Evolutionary conservation across 2,888 invertebrate species (phyloP).

Genomic region (Oscheius sp.): DNA sequence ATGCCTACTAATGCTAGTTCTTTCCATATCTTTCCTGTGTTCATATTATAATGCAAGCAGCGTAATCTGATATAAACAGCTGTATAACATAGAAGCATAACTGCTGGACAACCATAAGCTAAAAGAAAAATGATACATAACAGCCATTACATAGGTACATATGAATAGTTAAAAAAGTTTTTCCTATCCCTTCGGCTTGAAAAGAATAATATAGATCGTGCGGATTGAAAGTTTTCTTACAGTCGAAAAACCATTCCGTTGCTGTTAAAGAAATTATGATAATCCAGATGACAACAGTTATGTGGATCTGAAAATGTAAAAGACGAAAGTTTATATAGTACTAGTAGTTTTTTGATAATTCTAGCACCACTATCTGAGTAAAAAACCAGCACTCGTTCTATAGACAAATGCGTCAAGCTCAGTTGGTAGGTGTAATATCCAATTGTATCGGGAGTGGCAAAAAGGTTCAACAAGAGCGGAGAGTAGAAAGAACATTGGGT

Average conservation of each 20-base stretch:
- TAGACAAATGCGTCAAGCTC: constrained; percentile 5
- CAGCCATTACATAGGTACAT: not conserved
- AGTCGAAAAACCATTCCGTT: constrained; percentile 77
- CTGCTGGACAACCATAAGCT: constrained; percentile 2
- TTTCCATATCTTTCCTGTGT: not conserved
- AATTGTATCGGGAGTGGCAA: constrained; percentile 12
- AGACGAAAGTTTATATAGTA: no score
- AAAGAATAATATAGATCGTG: constrained; percentile 80
- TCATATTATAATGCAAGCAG: not conserved
- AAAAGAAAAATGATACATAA: no score
- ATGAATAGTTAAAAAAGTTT: not conserved
- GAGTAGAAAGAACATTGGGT: constrained; percentile 4
- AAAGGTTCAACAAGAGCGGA: constrained; percentile 3
- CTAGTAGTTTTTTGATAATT: not conserved
- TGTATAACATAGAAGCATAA: not conserved
- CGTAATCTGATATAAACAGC: not conserved
- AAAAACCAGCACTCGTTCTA: constrained; percentile 10
- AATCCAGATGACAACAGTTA: not conserved
- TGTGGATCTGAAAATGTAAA: constrained; percentile 1
- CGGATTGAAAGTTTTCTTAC: constrained; percentile 94
- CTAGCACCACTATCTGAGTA: not conserved
- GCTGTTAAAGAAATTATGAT: constrained; percentile 57
- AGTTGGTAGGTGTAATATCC: constrained; percentile 21
- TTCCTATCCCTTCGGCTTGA: constrained; percentile 1
- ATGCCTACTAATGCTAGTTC: not conserved